Conservation (phyloP, 2,113 vertebrate genomes). For the Abramis brama region DNA sequence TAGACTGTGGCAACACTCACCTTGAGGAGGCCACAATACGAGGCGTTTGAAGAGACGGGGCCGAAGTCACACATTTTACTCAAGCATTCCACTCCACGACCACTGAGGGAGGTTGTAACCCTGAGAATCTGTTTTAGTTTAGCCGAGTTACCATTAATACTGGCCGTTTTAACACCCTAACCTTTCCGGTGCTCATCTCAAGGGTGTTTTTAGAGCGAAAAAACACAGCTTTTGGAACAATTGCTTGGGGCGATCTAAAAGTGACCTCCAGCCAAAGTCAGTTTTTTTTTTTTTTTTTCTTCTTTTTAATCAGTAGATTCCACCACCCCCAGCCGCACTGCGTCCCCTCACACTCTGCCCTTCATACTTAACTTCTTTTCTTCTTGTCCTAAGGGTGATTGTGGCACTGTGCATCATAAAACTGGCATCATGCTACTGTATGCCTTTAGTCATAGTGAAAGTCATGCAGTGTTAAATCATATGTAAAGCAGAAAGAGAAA, state of each 20-base stretch:
- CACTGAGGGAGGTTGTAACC: conserved; percentile 59
- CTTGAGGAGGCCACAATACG: conserved; percentile 36
- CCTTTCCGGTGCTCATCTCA: conserved; percentile 57
- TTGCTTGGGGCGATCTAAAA: conserved; percentile 58
- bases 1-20: conserved; percentile 41
- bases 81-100: conserved; percentile 54
- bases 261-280: conserved; percentile 56
- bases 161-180: conserved; percentile 56
- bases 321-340: conserved; percentile 29
- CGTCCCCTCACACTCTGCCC: conserved; percentile 35
- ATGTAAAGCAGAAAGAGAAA: conserved; percentile 15
- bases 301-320: conserved; percentile 52
- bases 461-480: conserved; percentile 3
- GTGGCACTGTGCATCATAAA: conserved; percentile 29
- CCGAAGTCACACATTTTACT: conserved; percentile 58
- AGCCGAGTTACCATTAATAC: conserved; percentile 61
- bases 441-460: conserved; percentile 41
- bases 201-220: conserved; percentile 59
- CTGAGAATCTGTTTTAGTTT: conserved; percentile 58
- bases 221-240: conserved; percentile 55
- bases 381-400: conserved; percentile 34
- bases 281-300: background rate
- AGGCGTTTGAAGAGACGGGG: conserved; percentile 41
- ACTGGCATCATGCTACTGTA: conserved; percentile 28
- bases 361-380: conserved; percentile 50